A percentile compares a stretch with the other conserved stretches of the same genome.
phyloP scores from a whole-genome alignment of 2,113 vertebrate genomes.

The Apistogramma diplotaenia region DNA sequence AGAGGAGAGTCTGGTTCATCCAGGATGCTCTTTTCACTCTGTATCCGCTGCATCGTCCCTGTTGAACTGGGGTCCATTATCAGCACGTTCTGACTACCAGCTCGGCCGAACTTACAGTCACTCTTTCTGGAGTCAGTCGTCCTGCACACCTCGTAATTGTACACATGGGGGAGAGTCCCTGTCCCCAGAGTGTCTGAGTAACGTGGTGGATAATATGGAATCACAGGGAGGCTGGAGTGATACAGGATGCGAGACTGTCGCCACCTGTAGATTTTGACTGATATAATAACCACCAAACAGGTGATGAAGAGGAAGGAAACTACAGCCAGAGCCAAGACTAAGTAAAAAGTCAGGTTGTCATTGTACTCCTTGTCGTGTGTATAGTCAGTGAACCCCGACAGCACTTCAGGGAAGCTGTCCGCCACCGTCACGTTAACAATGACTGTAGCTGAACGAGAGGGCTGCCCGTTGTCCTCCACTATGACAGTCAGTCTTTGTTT shows the following conservation, averaged over 20 bases:
- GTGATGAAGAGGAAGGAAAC: not conserved
- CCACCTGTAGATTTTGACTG: too few relatives aligned
- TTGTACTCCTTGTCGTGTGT: not conserved
- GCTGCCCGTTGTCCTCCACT: not conserved
- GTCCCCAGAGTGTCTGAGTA: too few relatives aligned
- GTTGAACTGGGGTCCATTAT: not conserved
- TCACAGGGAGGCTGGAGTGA: too few relatives aligned
- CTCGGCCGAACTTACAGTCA: too few relatives aligned
- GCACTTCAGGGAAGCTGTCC: not conserved
- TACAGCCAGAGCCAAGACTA: not conserved
- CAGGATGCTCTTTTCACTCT: not conserved
- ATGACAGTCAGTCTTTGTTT: conserved; percentile 7
- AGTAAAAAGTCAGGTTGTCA: too few relatives aligned
- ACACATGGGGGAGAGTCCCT: too few relatives aligned
- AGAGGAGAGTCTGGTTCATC: not conserved
- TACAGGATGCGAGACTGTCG: too few relatives aligned
- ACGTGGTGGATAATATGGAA: too few relatives aligned
- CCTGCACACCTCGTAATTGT: too few relatives aligned
- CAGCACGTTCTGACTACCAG: too few relatives aligned
- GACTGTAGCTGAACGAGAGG: not conserved
- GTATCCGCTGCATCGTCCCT: not conserved
- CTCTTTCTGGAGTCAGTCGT: too few relatives aligned
- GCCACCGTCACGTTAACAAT: not conserved
- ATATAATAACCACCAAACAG: not conserved
- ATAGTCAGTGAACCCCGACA: fast-evolving